Evolutionary conservation across 2,113 vertebrate species (phyloP).

Genomic region (Pterocles burchelli): DNA sequence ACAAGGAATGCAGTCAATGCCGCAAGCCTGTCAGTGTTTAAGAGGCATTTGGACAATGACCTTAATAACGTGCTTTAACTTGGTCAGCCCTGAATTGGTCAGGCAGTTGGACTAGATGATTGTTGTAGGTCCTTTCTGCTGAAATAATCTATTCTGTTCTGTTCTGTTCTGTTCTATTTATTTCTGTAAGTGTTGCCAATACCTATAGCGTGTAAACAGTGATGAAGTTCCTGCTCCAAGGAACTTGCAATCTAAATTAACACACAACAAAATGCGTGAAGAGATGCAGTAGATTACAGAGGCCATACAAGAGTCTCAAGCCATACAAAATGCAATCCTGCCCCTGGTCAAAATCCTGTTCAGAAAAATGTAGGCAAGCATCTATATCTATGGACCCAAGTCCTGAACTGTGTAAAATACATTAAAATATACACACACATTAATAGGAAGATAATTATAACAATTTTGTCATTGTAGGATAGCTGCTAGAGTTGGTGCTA

Average conservation of each 20-base stretch:
- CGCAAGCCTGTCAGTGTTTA: neutral
- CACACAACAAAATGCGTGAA: neutral
- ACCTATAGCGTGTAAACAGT: neutral
- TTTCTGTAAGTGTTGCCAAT: neutral
- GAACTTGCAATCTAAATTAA: neutral
- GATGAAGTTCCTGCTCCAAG: neutral
- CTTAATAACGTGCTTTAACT: neutral
- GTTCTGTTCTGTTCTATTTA: neutral
- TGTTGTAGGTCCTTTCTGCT: neutral
- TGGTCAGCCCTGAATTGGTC: neutral
- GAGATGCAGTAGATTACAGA: neutral
- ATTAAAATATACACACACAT: neutral
- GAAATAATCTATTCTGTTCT: neutral
- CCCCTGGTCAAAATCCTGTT: neutral
- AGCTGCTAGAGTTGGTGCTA: neutral
- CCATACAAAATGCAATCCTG: neutral
- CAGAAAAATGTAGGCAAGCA: neutral
- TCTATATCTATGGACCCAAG: neutral
- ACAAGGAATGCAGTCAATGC: neutral
- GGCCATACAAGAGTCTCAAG: neutral
- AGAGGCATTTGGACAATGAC: neutral
- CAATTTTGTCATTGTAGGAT: neutral
- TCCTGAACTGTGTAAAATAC: neutral
- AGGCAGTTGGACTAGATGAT: neutral
- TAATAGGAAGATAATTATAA: neutral